Conservation (phyloP, 2,113 vertebrate species). For the Crotalus helleri region DNA sequence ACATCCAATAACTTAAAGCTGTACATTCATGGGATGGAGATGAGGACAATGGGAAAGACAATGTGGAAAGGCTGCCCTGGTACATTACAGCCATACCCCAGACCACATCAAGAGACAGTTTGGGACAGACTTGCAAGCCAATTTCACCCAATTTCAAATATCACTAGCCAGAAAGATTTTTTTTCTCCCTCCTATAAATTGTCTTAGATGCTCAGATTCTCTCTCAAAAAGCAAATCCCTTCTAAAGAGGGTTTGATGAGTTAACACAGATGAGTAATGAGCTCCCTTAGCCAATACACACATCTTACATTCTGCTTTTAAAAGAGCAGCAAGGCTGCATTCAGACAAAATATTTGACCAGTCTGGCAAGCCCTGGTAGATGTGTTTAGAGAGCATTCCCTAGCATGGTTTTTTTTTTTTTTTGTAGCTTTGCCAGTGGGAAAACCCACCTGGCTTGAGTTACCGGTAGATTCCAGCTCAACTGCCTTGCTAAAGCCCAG, state of each 20-base stretch:
- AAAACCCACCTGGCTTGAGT: not conserved
- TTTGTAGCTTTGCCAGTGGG: not conserved
- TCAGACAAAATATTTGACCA: not conserved
- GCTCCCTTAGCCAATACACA: not conserved
- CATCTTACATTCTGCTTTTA: too few species aligned
- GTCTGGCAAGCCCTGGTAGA: not conserved
- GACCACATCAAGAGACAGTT: not conserved
- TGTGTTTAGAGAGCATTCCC: not conserved
- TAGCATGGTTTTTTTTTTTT: rapidly evolving
- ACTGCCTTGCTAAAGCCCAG: not conserved
- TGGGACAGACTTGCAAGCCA: not conserved
- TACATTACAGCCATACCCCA: not conserved
- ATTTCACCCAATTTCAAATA: not conserved
- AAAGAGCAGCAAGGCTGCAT: too few species aligned
- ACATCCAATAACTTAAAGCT: not conserved
- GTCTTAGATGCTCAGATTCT: not conserved
- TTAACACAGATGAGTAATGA: not conserved
- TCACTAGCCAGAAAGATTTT: not conserved
- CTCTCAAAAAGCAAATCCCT: not conserved
- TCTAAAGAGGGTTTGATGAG: not conserved
- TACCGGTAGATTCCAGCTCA: not conserved
- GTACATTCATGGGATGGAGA: not conserved
- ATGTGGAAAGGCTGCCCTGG: not conserved
- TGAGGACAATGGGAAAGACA: not conserved
- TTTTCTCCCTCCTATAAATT: too few species aligned